Evolutionary conservation across 1,140 invertebrate species (phyloP).

Genomic region (Formica selysi): DNA sequence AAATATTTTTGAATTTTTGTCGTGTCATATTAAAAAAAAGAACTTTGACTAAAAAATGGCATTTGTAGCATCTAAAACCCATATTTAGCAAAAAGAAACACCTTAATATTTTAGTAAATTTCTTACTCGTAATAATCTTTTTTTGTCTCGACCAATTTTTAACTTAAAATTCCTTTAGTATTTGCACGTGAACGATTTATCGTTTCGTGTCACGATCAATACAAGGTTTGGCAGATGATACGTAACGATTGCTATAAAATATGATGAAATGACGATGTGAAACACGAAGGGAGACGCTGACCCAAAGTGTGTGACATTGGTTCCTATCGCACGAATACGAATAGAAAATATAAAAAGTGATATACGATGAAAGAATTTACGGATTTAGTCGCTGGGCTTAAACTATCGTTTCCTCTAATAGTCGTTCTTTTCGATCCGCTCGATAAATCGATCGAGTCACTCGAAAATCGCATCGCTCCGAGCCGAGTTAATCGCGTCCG

Average conservation of each 20-base stretch:
- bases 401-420: conserved; percentile 40
- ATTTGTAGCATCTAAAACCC: background rate
- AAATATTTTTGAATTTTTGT: background rate
- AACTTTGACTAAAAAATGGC: conserved; percentile 4
- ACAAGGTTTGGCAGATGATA: conserved; percentile 42
- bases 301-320: conserved; percentile 38
- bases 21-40: background rate
- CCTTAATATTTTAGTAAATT: background rate
- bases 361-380: conserved; percentile 59
- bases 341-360: conserved; percentile 59
- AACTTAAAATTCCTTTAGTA: background rate
- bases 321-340: conserved; percentile 43
- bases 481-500: conserved; percentile 45
- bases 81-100: background rate
- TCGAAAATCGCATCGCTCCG: conserved; percentile 38
- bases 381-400: conserved; percentile 19
- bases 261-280: conserved; percentile 8
- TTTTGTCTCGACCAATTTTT: background rate
- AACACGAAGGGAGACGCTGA: conserved; percentile 42
- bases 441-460: conserved; percentile 41
- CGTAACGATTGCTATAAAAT: conserved; percentile 37
- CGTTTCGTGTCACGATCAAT: conserved; percentile 31
- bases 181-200: background rate
- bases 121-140: background rate
- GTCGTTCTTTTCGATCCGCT: background rate